Evolutionary conservation across 2,113 vertebrate species (phyloP).

Genomic region (Orycteropus afer): DNA sequence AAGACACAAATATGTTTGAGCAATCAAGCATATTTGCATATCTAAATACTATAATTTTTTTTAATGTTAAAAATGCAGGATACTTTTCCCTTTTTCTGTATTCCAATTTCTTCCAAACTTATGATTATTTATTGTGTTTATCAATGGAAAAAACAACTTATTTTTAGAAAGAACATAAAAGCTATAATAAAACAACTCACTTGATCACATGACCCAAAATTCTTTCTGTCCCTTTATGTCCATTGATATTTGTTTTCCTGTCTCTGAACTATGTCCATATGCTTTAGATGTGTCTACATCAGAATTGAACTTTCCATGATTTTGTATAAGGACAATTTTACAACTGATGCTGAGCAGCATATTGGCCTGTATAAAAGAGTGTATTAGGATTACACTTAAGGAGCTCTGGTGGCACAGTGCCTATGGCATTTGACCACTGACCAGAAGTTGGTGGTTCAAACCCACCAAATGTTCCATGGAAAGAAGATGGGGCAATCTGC

Average conservation of each 20-base stretch:
- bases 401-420: too few species aligned
- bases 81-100: background rate
- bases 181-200: background rate
- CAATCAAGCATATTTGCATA: background rate
- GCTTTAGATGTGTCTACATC: background rate
- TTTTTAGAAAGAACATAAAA: background rate
- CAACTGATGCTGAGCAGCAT: background rate
- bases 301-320: background rate
- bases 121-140: background rate
- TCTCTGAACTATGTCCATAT: background rate
- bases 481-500: too few species aligned
- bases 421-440: too few species aligned
- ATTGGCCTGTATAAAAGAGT: background rate
- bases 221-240: background rate
- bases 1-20: background rate
- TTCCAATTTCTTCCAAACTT: background rate
- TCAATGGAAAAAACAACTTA: background rate
- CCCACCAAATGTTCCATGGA: too few species aligned
- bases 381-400: too few species aligned
- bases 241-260: background rate
- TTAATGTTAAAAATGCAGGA: background rate
- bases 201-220: background rate
- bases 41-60: background rate
- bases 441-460: too few species aligned
- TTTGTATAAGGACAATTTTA: background rate